These are phyloP conservation scores for Pseudomyrmex flavicornis DNA, from an alignment of 1,140 invertebrate genomes.

Conservation along the genomic window DNA sequence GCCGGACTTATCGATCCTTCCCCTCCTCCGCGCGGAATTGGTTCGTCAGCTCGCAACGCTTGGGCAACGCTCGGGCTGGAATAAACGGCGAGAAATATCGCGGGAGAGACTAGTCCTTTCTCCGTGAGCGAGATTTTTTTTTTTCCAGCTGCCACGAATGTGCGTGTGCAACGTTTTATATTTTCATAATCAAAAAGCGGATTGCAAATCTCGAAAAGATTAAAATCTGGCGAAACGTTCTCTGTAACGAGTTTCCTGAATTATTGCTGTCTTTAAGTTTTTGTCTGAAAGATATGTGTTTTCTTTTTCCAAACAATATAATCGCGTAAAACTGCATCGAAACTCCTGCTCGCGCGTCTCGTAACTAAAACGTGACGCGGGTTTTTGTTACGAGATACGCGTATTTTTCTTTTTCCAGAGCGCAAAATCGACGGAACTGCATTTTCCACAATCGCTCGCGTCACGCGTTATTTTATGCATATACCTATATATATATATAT, in stretches of 20 bases:
- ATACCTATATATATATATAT: too few species aligned
- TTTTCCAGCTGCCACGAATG: too few species aligned
- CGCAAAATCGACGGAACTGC: conserved; percentile 4
- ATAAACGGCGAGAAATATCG: conserved; percentile 48
- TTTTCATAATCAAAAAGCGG: too few species aligned
- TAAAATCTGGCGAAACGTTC: too few species aligned
- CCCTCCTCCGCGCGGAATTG: conserved; percentile 43
- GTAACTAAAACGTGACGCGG: background rate
- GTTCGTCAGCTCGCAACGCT: conserved; percentile 61
- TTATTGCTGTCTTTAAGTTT: background rate
- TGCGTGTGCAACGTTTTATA: too few species aligned
- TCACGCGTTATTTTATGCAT: conserved; percentile 32
- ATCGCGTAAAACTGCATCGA: background rate
- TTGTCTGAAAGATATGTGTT: too few species aligned
- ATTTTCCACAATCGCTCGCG: conserved; percentile 21
- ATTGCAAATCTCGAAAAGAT: too few species aligned
- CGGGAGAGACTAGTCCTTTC: conserved; percentile 45
- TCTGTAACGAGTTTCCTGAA: background rate
- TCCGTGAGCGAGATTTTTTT: background rate
- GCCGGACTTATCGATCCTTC: conserved; percentile 66
- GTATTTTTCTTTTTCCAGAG: background rate
- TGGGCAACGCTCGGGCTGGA: conserved; percentile 51
- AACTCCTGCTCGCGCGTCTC: background rate
- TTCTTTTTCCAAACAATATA: background rate
- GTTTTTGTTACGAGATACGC: background rate